Evolutionary conservation across 1,140 invertebrate genomes (phyloP), one percentile per base, ranked within the genome.

Genomic region (Idris sp.): DNA sequence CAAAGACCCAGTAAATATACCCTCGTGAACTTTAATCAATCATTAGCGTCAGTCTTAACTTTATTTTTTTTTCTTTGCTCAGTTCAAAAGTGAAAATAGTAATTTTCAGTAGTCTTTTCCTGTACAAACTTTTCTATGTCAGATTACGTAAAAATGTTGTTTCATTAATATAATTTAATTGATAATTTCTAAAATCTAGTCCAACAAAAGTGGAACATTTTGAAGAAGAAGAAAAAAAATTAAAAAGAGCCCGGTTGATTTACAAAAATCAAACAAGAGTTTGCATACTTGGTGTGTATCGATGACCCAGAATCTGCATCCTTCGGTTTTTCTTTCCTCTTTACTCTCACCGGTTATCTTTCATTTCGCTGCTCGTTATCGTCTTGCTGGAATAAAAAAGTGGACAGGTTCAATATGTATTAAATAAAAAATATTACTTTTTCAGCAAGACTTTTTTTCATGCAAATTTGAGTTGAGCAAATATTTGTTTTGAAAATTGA

Each of bases 1-100:
- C 74, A 81, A 76, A 86, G 84, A 87, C 85, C 85, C 79, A 86
- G 79, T 85, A 80, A 85, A 78, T 68, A 68, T 79, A 68, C 56
- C 78, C 58, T 53, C 56, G 25, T 81, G 80, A 83, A 83, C 82
- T 77, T 83, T 68, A 83, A 82, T 78, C 74, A 62, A 74, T 62
- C 61, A 61, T 68, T 54, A 49, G 14, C 10, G 36, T 61, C 31
- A 44, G 19, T 36, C 40, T 44, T 35, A 19, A n/a, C n/a, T n/a
- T n/a, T n/a, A n/a, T n/a, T n/a, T n/a, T n/a, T n/a, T n/a, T n/a
- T 1, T 38, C 61, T 59, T 30, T 19, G 9, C 19, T 16, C 1
- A n/a, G 4, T 51, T 2, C 14, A 56, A 54, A 54, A 44, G 48
- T 51, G 46, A 38, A 65, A 64, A 33, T 7, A 2, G 10, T 2